phyloP scores from a whole-genome alignment of 2,113 vertebrate genomes.

The Thunnus maccoyii region DNA sequence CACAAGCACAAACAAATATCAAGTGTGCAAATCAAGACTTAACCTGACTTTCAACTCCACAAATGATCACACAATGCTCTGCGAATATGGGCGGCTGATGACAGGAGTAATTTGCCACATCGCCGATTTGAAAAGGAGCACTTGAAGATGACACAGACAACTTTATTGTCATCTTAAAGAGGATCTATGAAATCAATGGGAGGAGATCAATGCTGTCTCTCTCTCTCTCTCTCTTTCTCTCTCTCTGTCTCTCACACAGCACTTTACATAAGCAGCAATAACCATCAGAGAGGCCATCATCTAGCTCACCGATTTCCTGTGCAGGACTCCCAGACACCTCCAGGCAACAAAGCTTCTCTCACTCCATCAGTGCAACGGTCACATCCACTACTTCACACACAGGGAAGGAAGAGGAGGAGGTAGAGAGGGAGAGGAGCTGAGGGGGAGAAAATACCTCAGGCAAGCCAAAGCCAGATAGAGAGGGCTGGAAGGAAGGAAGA shows the following conservation, averaged over 20 bases:
- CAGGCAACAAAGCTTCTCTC: conserved; percentile 66
- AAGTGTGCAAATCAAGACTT: conserved; percentile 48
- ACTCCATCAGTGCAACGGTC: conserved; percentile 67
- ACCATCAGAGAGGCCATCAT: conserved; percentile 68
- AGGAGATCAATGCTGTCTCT: conserved; percentile 69
- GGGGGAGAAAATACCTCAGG: conserved; percentile 69
- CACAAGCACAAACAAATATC: conserved; percentile 50
- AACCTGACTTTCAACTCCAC: conserved; percentile 58
- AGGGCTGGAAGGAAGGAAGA: conserved; percentile 42
- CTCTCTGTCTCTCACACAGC: conserved; percentile 2
- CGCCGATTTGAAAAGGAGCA: conserved; percentile 68
- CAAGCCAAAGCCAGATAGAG: conserved; percentile 57
- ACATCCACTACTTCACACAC: conserved; percentile 68
- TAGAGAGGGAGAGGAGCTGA: conserved; percentile 23
- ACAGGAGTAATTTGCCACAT: conserved; percentile 68
- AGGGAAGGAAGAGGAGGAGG: conserved; percentile 34
- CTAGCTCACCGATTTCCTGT: conserved; percentile 68
- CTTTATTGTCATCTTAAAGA: conserved; percentile 71
- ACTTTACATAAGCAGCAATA: conserved; percentile 77
- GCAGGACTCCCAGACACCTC: conserved; percentile 67
- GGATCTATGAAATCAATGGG: conserved; percentile 77
- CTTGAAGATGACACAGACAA: conserved; percentile 73
- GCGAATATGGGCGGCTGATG: conserved; percentile 47
- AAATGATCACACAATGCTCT: conserved; percentile 45
- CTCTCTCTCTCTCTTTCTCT: conserved; percentile 30